phyloP scores from a whole-genome alignment of 2,888 invertebrate species.

The Lumbricus terrestris region DNA sequence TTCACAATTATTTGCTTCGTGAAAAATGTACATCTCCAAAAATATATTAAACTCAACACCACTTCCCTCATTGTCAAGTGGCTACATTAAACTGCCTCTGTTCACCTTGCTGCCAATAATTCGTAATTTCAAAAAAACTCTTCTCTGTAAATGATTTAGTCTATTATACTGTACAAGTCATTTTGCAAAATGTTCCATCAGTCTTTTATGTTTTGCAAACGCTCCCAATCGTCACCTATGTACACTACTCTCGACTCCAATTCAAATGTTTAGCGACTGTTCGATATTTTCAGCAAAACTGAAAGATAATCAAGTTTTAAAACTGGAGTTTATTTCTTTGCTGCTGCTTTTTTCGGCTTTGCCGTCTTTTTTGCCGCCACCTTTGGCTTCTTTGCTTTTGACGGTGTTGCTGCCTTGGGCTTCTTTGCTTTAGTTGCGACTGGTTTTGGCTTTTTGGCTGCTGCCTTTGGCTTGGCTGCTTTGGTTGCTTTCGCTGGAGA shows the following conservation, averaged over 20 bases:
- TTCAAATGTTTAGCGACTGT: background rate
- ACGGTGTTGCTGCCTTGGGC: conserved; percentile 23
- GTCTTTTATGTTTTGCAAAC: background rate
- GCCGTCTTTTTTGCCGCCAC: conserved; percentile 26
- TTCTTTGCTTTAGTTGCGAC: conserved; percentile 21
- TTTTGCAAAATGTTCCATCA: background rate
- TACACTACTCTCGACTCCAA: background rate
- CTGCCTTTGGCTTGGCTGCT: conserved; percentile 24
- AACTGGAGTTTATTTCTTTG: conserved; percentile 25
- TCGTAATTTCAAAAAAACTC: background rate
- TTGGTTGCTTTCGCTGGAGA: conserved; percentile 28
- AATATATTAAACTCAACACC: background rate
- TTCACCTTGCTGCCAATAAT: background rate
- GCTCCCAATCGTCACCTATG: background rate
- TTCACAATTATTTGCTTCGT: background rate
- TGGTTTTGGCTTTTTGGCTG: conserved; percentile 26
- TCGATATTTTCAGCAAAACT: no score
- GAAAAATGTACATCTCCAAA: background rate
- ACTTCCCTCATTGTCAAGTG: background rate
- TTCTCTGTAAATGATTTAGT: background rate
- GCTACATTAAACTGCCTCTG: background rate
- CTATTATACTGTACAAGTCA: background rate
- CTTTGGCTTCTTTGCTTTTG: conserved; percentile 27
- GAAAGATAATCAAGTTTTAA: background rate
- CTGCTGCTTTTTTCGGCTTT: no score